These are phyloP conservation scores for Nomada ruficornis DNA, from an alignment of 2,888 invertebrate species.

Conservation along the genomic window DNA sequence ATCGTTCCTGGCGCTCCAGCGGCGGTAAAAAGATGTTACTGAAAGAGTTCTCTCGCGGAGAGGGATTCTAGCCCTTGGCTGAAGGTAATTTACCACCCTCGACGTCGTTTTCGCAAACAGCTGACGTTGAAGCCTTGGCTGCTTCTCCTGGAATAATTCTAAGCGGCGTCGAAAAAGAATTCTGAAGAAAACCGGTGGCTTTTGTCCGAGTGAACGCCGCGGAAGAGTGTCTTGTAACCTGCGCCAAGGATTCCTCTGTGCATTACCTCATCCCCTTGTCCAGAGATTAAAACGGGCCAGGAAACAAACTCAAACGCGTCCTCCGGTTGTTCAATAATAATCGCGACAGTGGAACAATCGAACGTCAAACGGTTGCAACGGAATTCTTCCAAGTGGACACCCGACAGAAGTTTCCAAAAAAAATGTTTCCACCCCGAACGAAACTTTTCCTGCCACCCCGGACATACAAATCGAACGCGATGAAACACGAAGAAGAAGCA, in stretches of 20 bases:
- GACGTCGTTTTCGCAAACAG: conserved; percentile 33
- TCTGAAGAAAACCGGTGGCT: conserved; percentile 19
- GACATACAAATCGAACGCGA: neutral
- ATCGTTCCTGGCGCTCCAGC: neutral
- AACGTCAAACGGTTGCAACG: too few relatives aligned
- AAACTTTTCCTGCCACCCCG: too few relatives aligned
- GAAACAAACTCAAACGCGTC: neutral
- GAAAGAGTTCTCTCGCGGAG: neutral
- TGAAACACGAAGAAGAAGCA: conserved; percentile 6
- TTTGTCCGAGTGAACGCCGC: conserved; percentile 21
- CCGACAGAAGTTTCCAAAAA: too few relatives aligned
- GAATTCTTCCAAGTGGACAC: too few relatives aligned
- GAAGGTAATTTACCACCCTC: conserved; percentile 26
- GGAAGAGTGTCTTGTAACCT: conserved; percentile 15
- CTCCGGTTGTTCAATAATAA: too few relatives aligned
- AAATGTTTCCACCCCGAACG: neutral
- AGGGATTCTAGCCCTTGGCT: conserved; percentile 1
- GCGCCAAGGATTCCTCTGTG: neutral
- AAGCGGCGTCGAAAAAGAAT: conserved; percentile 22
- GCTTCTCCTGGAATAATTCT: conserved; percentile 23
- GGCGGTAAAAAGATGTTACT: conserved; percentile 18
- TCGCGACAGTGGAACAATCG: too few relatives aligned
- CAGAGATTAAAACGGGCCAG: too few relatives aligned
- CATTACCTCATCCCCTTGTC: too few relatives aligned
- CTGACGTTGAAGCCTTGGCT: conserved; percentile 11